A percentile compares a stretch with the other conserved stretches of the same genome.
These are phyloP conservation scores for Octonoba sinensis DNA, from an alignment of 2,888 invertebrate species.

Conservation along the genomic window DNA sequence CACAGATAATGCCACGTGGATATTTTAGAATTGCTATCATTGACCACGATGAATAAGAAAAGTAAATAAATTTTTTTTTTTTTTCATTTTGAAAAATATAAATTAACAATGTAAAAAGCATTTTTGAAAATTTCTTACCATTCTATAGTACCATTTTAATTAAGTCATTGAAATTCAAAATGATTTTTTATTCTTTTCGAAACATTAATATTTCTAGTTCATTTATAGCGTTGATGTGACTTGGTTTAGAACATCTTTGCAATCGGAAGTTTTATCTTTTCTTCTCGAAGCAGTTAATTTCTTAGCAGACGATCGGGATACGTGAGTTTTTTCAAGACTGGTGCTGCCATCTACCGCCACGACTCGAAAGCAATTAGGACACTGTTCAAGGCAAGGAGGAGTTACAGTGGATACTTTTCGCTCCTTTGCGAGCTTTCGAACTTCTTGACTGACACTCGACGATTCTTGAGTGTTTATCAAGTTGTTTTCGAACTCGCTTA, in stretches of 20 bases:
- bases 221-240: conserved; percentile 42
- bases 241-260: conserved; percentile 40
- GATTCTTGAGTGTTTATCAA: conserved; percentile 72
- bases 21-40: no score
- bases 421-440: conserved; percentile 38
- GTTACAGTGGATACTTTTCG: conserved; percentile 31
- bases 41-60: no score
- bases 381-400: conserved; percentile 54
- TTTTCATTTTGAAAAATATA: no score
- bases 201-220: neutral
- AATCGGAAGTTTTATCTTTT: conserved; percentile 18
- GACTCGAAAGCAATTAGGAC: conserved; percentile 58
- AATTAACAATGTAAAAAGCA: no score
- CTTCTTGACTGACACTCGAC: conserved; percentile 40
- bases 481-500: conserved; percentile 88
- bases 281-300: conserved; percentile 34
- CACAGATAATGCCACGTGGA: no score
- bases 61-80: no score
- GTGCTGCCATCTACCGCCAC: conserved; percentile 50
- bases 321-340: conserved; percentile 27
- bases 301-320: conserved; percentile 47
- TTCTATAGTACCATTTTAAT: no score
- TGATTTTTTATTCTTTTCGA: no score
- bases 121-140: no score
- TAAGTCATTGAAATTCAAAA: no score